phyloP scores from a whole-genome alignment of 1,140 invertebrate genomes.

The Lutraria rhynchaena region DNA sequence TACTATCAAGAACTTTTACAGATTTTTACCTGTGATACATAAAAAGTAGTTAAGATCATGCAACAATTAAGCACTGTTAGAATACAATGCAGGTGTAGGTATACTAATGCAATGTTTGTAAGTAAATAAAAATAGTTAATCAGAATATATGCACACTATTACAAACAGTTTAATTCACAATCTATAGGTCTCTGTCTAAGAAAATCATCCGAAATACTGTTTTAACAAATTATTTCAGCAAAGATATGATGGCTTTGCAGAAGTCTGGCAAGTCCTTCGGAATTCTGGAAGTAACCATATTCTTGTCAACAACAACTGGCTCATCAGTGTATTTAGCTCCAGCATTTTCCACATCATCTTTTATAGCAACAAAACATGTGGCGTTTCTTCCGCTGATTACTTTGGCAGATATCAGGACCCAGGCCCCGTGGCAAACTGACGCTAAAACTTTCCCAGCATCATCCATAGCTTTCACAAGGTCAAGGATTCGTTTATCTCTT shows the following conservation, averaged over 20 bases:
- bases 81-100: too few relatives aligned
- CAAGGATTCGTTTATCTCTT: constrained; percentile 73
- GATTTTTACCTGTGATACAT: too few relatives aligned
- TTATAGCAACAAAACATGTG: constrained; percentile 75
- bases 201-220: too few relatives aligned
- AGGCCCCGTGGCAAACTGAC: constrained; percentile 76
- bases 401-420: constrained; percentile 77
- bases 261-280: constrained; percentile 78
- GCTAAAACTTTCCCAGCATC: constrained; percentile 69
- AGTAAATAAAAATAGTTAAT: too few relatives aligned
- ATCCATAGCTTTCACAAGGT: constrained; percentile 71
- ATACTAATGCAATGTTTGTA: too few relatives aligned
- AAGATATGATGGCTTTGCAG: constrained; percentile 73
- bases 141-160: too few relatives aligned
- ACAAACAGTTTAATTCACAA: too few relatives aligned
- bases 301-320: constrained; percentile 77
- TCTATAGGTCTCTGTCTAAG: too few relatives aligned
- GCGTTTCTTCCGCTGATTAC: constrained; percentile 70
- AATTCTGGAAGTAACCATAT: constrained; percentile 76
- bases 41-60: too few relatives aligned
- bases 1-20: too few relatives aligned
- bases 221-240: constrained; percentile 29
- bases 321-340: constrained; percentile 74
- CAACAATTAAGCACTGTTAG: too few relatives aligned
- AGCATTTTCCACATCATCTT: constrained; percentile 79